Base-by-base conservation (phyloP, 2,888 invertebrate genomes). In the Drosophila mettleri region DNA sequence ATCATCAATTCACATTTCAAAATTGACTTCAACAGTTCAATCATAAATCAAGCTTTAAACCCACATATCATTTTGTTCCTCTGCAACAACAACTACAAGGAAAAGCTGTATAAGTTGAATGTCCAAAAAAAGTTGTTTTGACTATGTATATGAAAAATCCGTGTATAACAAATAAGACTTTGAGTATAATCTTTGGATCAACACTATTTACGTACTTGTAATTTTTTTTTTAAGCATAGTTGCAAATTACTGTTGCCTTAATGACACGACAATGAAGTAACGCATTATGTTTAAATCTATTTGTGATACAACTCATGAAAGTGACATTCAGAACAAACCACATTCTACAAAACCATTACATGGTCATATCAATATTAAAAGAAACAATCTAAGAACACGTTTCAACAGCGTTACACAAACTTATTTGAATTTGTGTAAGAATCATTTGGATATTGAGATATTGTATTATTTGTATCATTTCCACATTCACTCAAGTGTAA, bases 101-200 rank as follows among this genome's bases (percentile, higher is more conserved):
- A n/a, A n/a, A n/a, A n/a, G n/a, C n/a, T n/a, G n/a, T n/a, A n/a
- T n/a, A n/a, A n/a, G n/a, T n/a, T n/a, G n/a, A n/a, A n/a, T n/a
- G n/a, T n/a, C n/a, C n/a, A n/a, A n/a, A n/a, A n/a, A n/a, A n/a
- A n/a, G n/a, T n/a, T n/a, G n/a, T n/a, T n/a, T n/a, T n/a, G n/a
- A n/a, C n/a, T n/a, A n/a, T n/a, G n/a, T n/a, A n/a, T n/a, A n/a
- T n/a, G n/a, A n/a, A n/a, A n/a, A n/a, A n/a, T n/a, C 18, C 52
- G n/a, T 7, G 16, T 24, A 41, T 36, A 52, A 41, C 16, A 53
- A 53, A 54, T 38, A 18, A 18, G 12, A 52, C 20, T 36, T 36
- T 43, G 12, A 53, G 41, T 24, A 48, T 10, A 51, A 59, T 57
- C 59, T n/a, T n/a, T 70, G 71, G 55, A 70, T 48, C 46, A 29